Evolutionary conservation across 2,797 vertebrate genomes (phyloP), one percentile per base, ranked within the genome.

Genomic region (Periparus ater): DNA sequence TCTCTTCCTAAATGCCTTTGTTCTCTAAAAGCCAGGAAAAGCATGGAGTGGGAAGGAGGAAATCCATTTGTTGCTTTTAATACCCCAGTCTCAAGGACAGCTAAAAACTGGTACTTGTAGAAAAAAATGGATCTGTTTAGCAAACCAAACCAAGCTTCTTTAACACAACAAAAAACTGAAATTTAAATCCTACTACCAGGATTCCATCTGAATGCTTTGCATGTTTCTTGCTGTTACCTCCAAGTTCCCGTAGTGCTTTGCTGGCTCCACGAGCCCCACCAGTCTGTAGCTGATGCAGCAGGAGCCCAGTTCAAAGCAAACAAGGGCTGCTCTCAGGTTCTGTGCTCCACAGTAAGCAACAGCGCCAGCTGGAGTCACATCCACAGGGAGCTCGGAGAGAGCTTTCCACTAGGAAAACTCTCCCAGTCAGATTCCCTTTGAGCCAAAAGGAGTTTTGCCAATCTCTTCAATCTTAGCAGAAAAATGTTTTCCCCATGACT

Each of bases 351-450:
- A 1, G 17, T 50, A 55, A 66, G 40, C 95, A 95, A 94, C 94
- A 95, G 95, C 77, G 80, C 92, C 95, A 71, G 92, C 96, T 96
- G 95, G 78, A 96, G 95, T 85, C 38, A 7, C 62, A 23, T 27
- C 53, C 2, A 0, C 72, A 55, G 72, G 6, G 38, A 73, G 47
- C 62, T 34, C 3, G 25, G 58, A 40, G 48, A 42, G 40, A 70
- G 27, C 47, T 80, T 53, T 44, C 62, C 1, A 1, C 54, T 2
- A 1, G 4, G 22, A 8, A 25, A 29, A 3, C 54, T 26, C 83
- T 55, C 51, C 44, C 48, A 19, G 81, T 13, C n/a, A 27, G 5
- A 8, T 60, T 44, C 38, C 60, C 23, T 17, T 17, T 75, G 57
- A 80, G 42, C 27, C 75, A 32, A 7, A 8, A 10, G 55, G 58